Evolutionary conservation across 2,888 invertebrate species (phyloP).

Genomic region (Parnassius glacialis): DNA sequence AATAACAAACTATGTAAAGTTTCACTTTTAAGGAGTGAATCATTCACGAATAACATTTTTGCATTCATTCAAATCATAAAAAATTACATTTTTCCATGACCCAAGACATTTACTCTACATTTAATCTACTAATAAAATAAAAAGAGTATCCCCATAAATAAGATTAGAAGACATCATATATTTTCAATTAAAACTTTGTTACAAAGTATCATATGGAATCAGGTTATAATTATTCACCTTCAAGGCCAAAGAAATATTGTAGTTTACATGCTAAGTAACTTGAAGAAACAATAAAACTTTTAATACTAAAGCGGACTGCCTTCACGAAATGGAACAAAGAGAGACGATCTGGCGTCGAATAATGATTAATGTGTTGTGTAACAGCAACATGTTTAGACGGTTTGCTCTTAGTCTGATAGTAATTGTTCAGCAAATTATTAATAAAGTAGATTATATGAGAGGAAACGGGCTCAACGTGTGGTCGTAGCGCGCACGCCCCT

Average conservation of each 20-base stretch:
- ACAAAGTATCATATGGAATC: background rate
- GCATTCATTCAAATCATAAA: too few relatives aligned
- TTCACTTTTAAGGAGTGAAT: too few relatives aligned
- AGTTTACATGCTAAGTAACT: constrained; percentile 40
- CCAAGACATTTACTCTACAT: too few relatives aligned
- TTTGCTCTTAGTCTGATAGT: constrained; percentile 48
- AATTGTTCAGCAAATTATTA: constrained; percentile 63
- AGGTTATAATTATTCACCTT: constrained; percentile 13
- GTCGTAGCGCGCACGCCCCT: constrained; percentile 68
- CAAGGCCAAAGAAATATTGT: constrained; percentile 55
- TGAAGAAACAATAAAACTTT: constrained; percentile 59
- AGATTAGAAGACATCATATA: too few relatives aligned
- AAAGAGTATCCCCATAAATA: too few relatives aligned
- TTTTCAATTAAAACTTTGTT: too few relatives aligned
- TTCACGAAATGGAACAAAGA: constrained; percentile 48
- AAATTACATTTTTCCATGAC: too few relatives aligned
- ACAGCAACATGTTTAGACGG: constrained; percentile 44
- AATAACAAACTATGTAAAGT: too few relatives aligned
- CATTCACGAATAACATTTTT: too few relatives aligned
- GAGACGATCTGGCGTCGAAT: constrained; percentile 35
- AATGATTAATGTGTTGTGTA: constrained; percentile 30
- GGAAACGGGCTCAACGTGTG: constrained; percentile 61
- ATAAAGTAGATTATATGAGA: constrained; percentile 58
- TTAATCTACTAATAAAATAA: too few relatives aligned
- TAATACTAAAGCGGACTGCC: constrained; percentile 40